phyloP scores from a whole-genome alignment of 2,797 vertebrate species.

The Glossophaga mutica region DNA sequence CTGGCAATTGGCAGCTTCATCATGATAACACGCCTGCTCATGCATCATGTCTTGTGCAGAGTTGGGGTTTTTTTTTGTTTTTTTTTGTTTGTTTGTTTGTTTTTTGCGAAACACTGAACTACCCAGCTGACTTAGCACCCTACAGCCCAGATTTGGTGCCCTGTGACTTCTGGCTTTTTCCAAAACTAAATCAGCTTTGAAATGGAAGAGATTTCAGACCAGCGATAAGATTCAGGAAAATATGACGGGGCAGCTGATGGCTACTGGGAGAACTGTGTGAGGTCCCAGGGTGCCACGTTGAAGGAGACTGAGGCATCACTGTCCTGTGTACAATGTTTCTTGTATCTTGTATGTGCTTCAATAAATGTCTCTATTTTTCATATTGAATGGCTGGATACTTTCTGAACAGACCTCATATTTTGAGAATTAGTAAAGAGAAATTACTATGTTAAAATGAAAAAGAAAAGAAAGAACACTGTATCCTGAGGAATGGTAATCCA shows the following conservation, averaged over 20 bases:
- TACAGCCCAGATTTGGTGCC: not conserved
- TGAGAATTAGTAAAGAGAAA: conserved; percentile 43
- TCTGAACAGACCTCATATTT: not conserved
- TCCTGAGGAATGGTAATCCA: not conserved
- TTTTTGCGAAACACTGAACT: not conserved
- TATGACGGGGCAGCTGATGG: not conserved
- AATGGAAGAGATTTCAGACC: not conserved
- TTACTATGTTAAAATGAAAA: conserved; percentile 18
- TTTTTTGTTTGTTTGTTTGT: no score
- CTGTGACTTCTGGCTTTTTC: not conserved
- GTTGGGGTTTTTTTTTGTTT: no score
- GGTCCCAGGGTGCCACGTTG: not conserved
- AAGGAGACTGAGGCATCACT: not conserved
- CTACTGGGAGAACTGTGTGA: not conserved
- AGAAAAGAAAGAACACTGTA: not conserved
- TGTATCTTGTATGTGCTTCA: not conserved
- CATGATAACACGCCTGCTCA: not conserved
- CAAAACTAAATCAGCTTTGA: not conserved
- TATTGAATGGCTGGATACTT: not conserved
- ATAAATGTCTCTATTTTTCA: not conserved
- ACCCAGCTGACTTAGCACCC: not conserved
- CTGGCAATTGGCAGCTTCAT: not conserved
- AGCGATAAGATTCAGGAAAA: not conserved
- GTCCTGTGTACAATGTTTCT: not conserved
- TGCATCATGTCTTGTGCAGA: not conserved